Base-by-base conservation (phyloP, 1,140 invertebrate genomes). In the Cydia fagiglandana region DNA sequence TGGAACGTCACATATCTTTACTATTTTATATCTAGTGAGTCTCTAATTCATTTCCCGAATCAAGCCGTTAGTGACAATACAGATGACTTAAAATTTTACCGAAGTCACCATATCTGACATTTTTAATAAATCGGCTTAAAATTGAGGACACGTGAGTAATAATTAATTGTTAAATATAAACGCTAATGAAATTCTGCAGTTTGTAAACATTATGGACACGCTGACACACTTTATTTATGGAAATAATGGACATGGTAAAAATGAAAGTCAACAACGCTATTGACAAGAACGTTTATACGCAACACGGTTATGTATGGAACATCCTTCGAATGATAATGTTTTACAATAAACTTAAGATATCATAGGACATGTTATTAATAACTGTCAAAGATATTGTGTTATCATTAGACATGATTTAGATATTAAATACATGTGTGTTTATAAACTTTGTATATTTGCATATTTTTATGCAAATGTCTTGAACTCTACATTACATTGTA, bases 241-340 rank as follows among this genome's bases (percentile, higher is more conserved):
- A 17, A 41, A 38, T 17, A 17, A 17, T 38, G 34, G 9, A 70
- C 24, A 70, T 38, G 30, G 30, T 41, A 70, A 68, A 38, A 70
- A 70, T 24, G 66, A 70, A 70, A 70, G 66, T 70, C 5, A 70
- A 20, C 66, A 70, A 38, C 1, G 2, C 2, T 38, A 5, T 70
- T 70, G 66, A 70, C 66, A 70, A 17, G 34, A 70, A 38, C n/a
- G 45, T 70, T 41, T 70, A 70, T 41, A 38, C 64, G 13, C 34
- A 34, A 70, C 9, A 70, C 30, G 34, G n/a, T 30, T 30, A 34
- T 41, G 34, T 70, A 41, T 38, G 66, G n/a, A 38, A 68, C 24
- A 64, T 68, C 66, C 66, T 70, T 70, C 20, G 66, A 41, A 70
- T 38, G n/a, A 70, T 70, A 70, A 70, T 70, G 30, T 20, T 68